Evolutionary conservation across 2,113 vertebrate species (phyloP), one percentile per base, ranked within the genome.

Genomic region (Ranitomeya imitator): DNA sequence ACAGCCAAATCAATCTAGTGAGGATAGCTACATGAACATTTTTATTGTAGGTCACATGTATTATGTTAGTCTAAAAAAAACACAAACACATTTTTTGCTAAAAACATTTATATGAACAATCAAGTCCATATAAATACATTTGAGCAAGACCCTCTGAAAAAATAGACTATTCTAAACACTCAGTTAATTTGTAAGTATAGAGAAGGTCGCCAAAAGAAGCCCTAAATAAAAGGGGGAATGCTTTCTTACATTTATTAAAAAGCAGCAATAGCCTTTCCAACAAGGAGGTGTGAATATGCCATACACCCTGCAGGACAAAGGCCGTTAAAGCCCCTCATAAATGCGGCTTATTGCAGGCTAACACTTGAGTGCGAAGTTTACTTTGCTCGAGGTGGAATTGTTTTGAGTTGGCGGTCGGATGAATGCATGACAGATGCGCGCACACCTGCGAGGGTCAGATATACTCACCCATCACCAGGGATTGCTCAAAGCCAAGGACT

Each of bases 251-350:
- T 89, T 67, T 89, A 89, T 89, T 89, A 89, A 89, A 89, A 85
- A 79, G 60, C 73, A 85, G 81, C 87, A 89, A 85, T 89, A 85
- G 85, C 87, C 81, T 84, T 79, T 10, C 61, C 73, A 88, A 84
- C 86, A 88, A 52, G 81, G 82, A 85, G 60, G 87, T 89, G 87
- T 79, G 81, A 89, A 57, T 85, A 89, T 78, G 19, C 63, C 51
- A 74, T 67, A 18, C 80, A 88, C 71, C 78, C 9, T 88, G 45
- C 60, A 83, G 71, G 61, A 89, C 87, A 89, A 89, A 89, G 76
- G 87, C 69, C 78, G 80, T 88, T 83, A 88, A 88, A 51, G 67
- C 61, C 87, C 87, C 87, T 79, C 73, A 89, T 89, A 89, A 89
- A 89, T 78, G 51, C 51, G 51, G 73, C 59, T 85, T 89, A 85